Base-by-base conservation (phyloP, 2,113 vertebrate genomes). In the Machaerirhynchus nigripectus region DNA sequence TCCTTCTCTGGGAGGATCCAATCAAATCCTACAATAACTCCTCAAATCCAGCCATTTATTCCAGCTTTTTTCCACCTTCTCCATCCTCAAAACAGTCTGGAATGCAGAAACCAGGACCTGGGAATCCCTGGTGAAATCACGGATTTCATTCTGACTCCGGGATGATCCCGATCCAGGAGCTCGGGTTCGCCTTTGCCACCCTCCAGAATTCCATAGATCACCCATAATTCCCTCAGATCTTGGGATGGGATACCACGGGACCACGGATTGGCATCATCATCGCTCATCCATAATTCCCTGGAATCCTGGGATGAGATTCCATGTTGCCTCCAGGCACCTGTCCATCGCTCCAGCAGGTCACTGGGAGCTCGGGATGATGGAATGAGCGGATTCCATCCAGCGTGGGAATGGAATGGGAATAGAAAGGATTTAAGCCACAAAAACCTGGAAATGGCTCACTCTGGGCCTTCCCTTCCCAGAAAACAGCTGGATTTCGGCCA, bases 251-350 rank as follows among this genome's bases (percentile, higher is more conserved):
- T 37, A 61, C 1, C 2, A 13, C 4, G 27, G 21, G 27, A 31
- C 12, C 40, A 10, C 2, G 1, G 27, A 33, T 2, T 27, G 52
- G 13, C 0, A 0, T 3, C 14, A 3, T 9, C 5, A 0, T 21
- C 10, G 10, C 17, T 22, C 42, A 39, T 40, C 64, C 35, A 9
- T 13, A 17, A 69, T 49, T 59, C 78, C 42, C 23, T 7, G 23
- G 15, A 57, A n/a, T 39, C 11, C 9, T 14, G n/a, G 78, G 53
- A 81, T 57, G 56, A 9, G 56, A 82, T 59, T 18, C 35, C 1
- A 0, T 1, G 3, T 6, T 11, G 1, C 9, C 40, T 13, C 64
- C 53, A 18, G 52, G 42, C 28, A 1, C 33, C 21, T 2, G 21
- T 26, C 40, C 16, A 6, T 26, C 12, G 3, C 40, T 24, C 49